Evolutionary conservation across 2,113 vertebrate genomes (phyloP), one percentile per base, ranked within the genome.

Genomic region (Phylloscopus trochiloides): DNA sequence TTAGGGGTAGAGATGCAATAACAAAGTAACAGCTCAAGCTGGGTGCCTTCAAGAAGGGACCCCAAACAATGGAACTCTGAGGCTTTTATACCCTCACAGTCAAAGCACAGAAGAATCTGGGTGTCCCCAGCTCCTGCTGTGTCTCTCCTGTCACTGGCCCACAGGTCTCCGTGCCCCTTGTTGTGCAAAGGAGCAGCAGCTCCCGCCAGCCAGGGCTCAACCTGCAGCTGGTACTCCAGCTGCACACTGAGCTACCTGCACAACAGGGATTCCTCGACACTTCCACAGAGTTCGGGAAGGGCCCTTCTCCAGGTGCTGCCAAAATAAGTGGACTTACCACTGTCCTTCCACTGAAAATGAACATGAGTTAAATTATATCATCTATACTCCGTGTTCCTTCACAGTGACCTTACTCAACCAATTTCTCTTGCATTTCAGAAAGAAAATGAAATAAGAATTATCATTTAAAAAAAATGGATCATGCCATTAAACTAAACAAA

Each of bases 81-180:
- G 13, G 26, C 14, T 36, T 86, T 48, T 10, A 31, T 9, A 36
- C 9, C 9, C n/a, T 28, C 54, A 8, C 2, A 11, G 9, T 10
- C 7, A 10, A 51, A 52, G 38, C 26, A 3, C 28, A 59, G 22
- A 18, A 28, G 42, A 15, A 2, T 43, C 14, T 28, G 45, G 7
- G 9, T 2, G 9, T 43, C 3, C 54, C 52, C 1, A 0, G 25
- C 14, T 50, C 25, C 43, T 36, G 25, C 43, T 28, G 22, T 22
- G 18, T 7, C 34, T 4, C 25, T 17, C 9, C 4, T 0, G 5
- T 32, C 42, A 34, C 34, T 6, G 26, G 6, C 36, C 12, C 43
- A 14, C 20, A 22, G 31, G 16, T 34, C 20, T 21, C 25, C 0
- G 1, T 2, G 4, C 10, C 29, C 19, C 14, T 57, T 11, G 3